Conservation (phyloP, 2,113 vertebrate species). For the Meriones unguiculatus region DNA sequence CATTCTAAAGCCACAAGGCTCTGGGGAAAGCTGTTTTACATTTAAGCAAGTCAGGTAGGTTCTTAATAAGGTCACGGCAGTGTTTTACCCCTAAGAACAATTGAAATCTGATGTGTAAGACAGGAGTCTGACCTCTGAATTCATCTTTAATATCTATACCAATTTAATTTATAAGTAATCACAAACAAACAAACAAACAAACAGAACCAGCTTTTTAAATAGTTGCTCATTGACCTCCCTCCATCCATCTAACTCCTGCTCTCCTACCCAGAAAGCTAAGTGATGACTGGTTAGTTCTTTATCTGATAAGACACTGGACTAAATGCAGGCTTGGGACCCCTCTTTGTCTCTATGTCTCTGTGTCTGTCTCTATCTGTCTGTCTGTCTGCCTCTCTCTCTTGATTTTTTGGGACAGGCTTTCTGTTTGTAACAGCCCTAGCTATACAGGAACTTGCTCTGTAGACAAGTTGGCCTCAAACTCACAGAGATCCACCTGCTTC, state of each 20-base stretch:
- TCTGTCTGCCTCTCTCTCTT: neutral
- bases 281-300: neutral
- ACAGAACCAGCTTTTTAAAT: neutral
- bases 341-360: too few relatives aligned
- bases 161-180: constrained; percentile 1
- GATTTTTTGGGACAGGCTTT: neutral
- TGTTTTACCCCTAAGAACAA: neutral
- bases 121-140: neutral
- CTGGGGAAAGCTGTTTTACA: neutral
- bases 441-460: neutral
- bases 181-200: neutral
- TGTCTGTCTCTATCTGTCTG: neutral
- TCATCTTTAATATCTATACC: neutral
- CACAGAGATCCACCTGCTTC: neutral
- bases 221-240: neutral
- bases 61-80: neutral
- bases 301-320: neutral
- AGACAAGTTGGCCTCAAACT: neutral
- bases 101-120: neutral
- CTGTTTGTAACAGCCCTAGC: neutral
- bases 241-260: neutral
- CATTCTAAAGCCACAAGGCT: neutral
- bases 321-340: neutral
- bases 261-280: neutral
- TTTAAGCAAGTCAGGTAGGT: neutral